Evolutionary conservation across 2,797 vertebrate genomes (phyloP).

Genomic region (Leptodactylus fallax): DNA sequence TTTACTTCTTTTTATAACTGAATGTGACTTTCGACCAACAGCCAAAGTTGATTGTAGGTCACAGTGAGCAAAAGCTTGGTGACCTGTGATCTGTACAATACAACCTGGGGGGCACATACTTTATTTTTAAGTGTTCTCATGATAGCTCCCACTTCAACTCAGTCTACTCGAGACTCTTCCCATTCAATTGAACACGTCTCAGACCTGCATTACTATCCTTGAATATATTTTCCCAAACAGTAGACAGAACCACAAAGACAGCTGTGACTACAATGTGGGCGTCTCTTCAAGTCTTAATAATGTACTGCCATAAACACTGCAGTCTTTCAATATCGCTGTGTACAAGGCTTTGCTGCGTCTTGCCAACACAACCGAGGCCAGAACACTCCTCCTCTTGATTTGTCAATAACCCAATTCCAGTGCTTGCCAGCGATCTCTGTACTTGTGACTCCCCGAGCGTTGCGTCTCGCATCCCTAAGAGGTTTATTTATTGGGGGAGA

Average conservation of each 20-base stretch:
- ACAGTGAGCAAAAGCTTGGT: too few relatives aligned
- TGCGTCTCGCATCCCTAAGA: conserved; percentile 42
- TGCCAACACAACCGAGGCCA: conserved; percentile 28
- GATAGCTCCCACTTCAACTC: not conserved
- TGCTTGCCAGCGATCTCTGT: conserved; percentile 32
- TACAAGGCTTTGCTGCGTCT: conserved; percentile 9
- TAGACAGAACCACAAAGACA: conserved; percentile 43
- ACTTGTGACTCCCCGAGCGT: conserved; percentile 30
- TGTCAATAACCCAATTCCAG: conserved; percentile 39
- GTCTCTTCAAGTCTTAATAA: conserved; percentile 39
- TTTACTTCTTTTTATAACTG: too few relatives aligned
- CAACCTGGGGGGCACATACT: too few relatives aligned
- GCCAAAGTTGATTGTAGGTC: too few relatives aligned
- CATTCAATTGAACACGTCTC: not conserved
- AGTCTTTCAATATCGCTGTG: conserved; percentile 28
- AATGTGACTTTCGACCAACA: too few relatives aligned
- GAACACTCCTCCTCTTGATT: conserved; percentile 44
- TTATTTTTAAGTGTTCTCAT: not conserved
- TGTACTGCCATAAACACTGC: conserved; percentile 43
- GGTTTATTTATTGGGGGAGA: conserved; percentile 61
- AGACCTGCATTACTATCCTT: not conserved
- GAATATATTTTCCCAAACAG: conserved; percentile 13
- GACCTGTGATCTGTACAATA: too few relatives aligned
- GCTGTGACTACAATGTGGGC: conserved; percentile 36
- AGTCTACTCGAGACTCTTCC: not conserved